Evolutionary conservation across 2,888 invertebrate genomes (phyloP), one percentile per base, ranked within the genome.

Genomic region (Mayetiola destructor): DNA sequence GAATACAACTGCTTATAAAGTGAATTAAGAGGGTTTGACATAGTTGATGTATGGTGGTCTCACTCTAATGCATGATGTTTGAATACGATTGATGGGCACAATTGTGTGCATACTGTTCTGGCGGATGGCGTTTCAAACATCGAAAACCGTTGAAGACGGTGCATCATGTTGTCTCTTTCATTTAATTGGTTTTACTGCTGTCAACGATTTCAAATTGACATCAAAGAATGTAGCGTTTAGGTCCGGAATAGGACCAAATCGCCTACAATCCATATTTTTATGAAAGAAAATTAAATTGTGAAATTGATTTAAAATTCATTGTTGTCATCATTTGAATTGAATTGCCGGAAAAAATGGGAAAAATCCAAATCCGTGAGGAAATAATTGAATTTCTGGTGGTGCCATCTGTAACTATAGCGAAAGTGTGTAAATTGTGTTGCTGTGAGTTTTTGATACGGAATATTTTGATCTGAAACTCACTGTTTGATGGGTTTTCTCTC

Each of bases 1-100:
- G 48, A 48, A 48, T 48, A 48, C 48, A 48, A 48, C 48, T 48
- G 48, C 48, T 27, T 48, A 48, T 48, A 48, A 48, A 48, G 21
- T 21, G 23, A 23, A 4, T 21, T 21, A 14, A 14, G 16, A 2
- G 40, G 4, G 21, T 10, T 20, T 2, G 12, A 40, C 2, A 48
- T n/a, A n/a, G n/a, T n/a, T n/a, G n/a, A n/a, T n/a, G n/a, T n/a
- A n/a, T 27, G 48, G 27, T 27, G 23, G 48, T 27, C 48, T 48
- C 48, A n/a, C 37, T 14, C n/a, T 37, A n/a, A n/a, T 27, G 27
- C 27, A 27, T 27, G n/a, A 3, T 3, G 14, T 27, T 9, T n/a
- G 27, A 8, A 5, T 27, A n/a, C 27, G n/a, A 48, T 48, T 23
- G 27, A 48, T 48, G 48, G 27, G 27, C 48, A 27, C 48, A 14